These are phyloP conservation scores for Cyaniris semiargus DNA, from an alignment of 2,888 invertebrate genomes.

Conservation along the genomic window DNA sequence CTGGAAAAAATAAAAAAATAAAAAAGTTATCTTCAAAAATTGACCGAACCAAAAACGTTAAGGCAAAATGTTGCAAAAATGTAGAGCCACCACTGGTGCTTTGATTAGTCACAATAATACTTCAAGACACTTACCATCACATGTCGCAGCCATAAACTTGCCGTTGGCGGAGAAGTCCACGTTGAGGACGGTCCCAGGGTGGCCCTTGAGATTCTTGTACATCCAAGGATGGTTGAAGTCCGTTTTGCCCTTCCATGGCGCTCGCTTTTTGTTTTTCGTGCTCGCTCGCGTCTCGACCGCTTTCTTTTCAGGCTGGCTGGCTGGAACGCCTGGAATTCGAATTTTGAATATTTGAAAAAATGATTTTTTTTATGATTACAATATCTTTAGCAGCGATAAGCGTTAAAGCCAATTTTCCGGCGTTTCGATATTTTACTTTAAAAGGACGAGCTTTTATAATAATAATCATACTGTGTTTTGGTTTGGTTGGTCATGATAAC, in stretches of 20 bases:
- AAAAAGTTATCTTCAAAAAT: no score
- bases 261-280: slow-evolving; percentile 77
- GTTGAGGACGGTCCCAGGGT: slow-evolving; percentile 86
- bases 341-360: neutral
- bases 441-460: no score
- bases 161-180: slow-evolving; percentile 92
- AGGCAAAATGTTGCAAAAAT: neutral
- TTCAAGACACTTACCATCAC: slow-evolving; percentile 85
- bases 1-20: neutral
- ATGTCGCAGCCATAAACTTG: slow-evolving; percentile 91
- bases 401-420: no score
- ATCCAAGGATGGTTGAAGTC: slow-evolving; percentile 88
- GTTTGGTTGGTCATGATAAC: no score
- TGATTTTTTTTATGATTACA: neutral
- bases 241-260: slow-evolving; percentile 74
- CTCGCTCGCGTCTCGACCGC: slow-evolving; percentile 54
- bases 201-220: slow-evolving; percentile 89
- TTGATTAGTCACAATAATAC: slow-evolving; percentile 12
- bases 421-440: no score
- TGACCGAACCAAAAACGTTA: no score
- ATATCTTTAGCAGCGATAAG: neutral
- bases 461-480: no score
- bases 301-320: slow-evolving; percentile 70
- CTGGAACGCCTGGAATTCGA: slow-evolving; percentile 55
- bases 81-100: slow-evolving; percentile 8